Conservation (phyloP, 1,140 invertebrate genomes). For the Paraescarpia echinospica region DNA sequence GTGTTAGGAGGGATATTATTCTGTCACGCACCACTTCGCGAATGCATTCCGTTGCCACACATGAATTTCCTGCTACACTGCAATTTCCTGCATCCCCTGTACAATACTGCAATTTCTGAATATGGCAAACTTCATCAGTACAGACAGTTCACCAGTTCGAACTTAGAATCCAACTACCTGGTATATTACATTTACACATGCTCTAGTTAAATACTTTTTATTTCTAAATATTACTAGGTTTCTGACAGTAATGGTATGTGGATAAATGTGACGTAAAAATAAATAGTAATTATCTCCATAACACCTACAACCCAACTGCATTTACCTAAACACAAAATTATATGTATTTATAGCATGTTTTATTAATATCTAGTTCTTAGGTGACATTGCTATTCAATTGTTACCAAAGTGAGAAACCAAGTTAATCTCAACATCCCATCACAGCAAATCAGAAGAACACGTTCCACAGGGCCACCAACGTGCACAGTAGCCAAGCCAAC, state of each 20-base stretch:
- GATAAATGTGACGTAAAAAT: not conserved
- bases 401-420: not conserved
- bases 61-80: not conserved
- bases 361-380: not conserved
- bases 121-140: not conserved
- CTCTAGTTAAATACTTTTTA: not conserved
- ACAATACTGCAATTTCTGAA: not conserved
- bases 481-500: not conserved
- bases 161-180: not conserved
- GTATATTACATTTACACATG: not conserved
- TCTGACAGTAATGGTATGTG: not conserved
- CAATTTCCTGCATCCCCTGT: not conserved
- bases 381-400: not conserved
- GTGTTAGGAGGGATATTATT: not conserved
- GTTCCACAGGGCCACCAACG: not conserved
- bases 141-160: not conserved
- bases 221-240: not conserved
- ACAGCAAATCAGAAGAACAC: not conserved
- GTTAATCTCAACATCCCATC: not conserved
- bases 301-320: not conserved
- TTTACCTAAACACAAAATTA: no score
- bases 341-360: no score
- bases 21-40: not conserved
- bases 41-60: not conserved
- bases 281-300: not conserved